Evolutionary conservation across 2,888 invertebrate genomes (phyloP), one percentile per base, ranked within the genome.

Genomic region (Lasioglossum calceatum): DNA sequence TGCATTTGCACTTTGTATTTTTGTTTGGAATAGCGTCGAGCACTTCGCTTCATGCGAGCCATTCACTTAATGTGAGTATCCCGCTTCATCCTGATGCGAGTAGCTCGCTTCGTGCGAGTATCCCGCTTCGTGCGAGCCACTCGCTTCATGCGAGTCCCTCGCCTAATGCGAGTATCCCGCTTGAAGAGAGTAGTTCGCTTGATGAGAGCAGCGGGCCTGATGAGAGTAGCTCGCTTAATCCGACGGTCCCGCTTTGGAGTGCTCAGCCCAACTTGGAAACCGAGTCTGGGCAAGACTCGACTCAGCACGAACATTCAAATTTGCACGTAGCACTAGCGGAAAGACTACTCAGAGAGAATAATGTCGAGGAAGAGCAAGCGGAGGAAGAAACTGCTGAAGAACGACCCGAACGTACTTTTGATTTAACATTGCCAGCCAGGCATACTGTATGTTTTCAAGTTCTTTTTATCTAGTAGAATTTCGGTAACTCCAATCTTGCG

Each of bases 351-450:
- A 23, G 71, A 12, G 72, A 77, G 58, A 27, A 76, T 2, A 47
- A 81, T 76, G 78, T 5, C 0, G 80, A 77, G 19, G 78, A 67
- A 14, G 64, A 47, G 50, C 16, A 32, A 27, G 16, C 42, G 10
- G 85, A 85, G 16, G 83, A 73, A 58, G 78, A 79, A 42, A 72
- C 50, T 58, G 42, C 44, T n/a, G 82, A 87, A 4, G 84, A 87
- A 16, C 36, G 58, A 16, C 71, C 71, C 23, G 91, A 93, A 42
- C 91, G 84, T 32, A 92, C 92, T 5, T 96, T 96, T 84, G 96
- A 97, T 89, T 95, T 96, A 14, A 96, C 96, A 87, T 91, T 97
- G 74, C 96, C 97, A 23, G 96, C 96, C 3, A 95, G 96, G 82
- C 97, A 97, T 93, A 96, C 96, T 19, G 96, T 96, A 94, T 94